phyloP scores from a whole-genome alignment of 1,140 invertebrate species.

The Chrysopa pallens region DNA sequence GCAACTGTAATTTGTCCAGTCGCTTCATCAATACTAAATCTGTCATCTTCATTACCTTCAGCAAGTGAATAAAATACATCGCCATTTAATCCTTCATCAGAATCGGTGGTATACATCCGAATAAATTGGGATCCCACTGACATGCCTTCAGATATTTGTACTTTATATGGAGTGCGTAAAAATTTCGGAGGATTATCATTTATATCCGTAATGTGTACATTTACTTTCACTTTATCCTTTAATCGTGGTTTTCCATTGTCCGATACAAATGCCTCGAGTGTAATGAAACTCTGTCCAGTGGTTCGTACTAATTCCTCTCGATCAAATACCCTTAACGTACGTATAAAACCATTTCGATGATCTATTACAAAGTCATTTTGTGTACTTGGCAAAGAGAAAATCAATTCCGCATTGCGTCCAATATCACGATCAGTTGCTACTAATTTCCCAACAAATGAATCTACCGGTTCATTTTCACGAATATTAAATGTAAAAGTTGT shows the following conservation, averaged over 20 bases:
- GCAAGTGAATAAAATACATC: slow-evolving; percentile 73
- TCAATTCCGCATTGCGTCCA: slow-evolving; percentile 79
- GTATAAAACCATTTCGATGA: slow-evolving; percentile 80
- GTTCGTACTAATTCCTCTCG: slow-evolving; percentile 61
- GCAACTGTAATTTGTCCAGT: slow-evolving; percentile 72
- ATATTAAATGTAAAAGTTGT: slow-evolving; percentile 69
- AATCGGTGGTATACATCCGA: slow-evolving; percentile 68
- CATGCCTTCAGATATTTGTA: slow-evolving; percentile 70
- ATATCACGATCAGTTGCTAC: slow-evolving; percentile 79
- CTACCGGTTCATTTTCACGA: slow-evolving; percentile 71
- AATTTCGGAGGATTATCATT: slow-evolving; percentile 89
- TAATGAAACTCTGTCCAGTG: slow-evolving; percentile 58
- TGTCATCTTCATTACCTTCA: slow-evolving; percentile 59
- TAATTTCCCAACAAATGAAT: slow-evolving; percentile 79
- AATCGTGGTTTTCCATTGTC: slow-evolving; percentile 72
- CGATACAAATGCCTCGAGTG: slow-evolving; percentile 65
- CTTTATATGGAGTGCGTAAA: slow-evolving; percentile 59
- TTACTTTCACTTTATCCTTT: slow-evolving; percentile 74
- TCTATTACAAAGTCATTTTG: slow-evolving; percentile 78
- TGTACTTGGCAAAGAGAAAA: slow-evolving; percentile 57
- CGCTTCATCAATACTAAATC: slow-evolving; percentile 68
- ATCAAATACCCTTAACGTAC: slow-evolving; percentile 69
- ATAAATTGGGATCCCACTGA: slow-evolving; percentile 60
- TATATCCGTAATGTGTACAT: slow-evolving; percentile 73
- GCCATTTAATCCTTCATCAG: slow-evolving; percentile 79